Percentiles rank a stretch among this genome's conserved stretches.
Evolutionary conservation across 1,140 invertebrate genomes (phyloP).

Genomic region (Magallana ariakensis): DNA sequence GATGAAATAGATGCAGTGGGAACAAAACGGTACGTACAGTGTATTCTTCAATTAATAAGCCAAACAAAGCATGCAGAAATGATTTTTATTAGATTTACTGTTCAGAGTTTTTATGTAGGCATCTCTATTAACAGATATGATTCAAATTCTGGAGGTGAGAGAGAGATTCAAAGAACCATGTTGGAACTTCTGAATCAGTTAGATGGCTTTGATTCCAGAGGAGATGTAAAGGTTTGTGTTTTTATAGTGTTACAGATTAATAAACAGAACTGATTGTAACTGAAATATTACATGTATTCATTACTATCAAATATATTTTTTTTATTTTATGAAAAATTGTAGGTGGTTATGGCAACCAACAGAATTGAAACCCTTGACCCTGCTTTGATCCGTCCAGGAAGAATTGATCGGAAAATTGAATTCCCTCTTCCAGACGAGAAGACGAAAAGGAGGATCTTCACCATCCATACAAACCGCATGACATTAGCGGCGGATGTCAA

Average conservation of each 20-base stretch:
- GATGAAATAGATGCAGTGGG: constrained; percentile 99
- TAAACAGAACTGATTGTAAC: not conserved
- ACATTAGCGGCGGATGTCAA: constrained; percentile 98
- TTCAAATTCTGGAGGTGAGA: constrained; percentile 99
- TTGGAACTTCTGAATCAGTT: constrained; percentile 99
- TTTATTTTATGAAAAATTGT: constrained; percentile 43
- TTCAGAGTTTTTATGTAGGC: not conserved
- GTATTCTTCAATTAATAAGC: too few relatives aligned
- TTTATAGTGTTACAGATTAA: too few relatives aligned
- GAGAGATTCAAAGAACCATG: constrained; percentile 99
- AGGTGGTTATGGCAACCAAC: constrained; percentile 99
- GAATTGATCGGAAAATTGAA: constrained; percentile 99
- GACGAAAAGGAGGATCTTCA: constrained; percentile 98
- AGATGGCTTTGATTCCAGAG: constrained; percentile 98
- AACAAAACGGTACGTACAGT: constrained; percentile 89
- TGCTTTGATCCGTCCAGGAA: constrained; percentile 97
- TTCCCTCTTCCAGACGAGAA: constrained; percentile 99
- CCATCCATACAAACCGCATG: constrained; percentile 99
- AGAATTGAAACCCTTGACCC: constrained; percentile 99
- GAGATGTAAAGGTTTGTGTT: constrained; percentile 91
- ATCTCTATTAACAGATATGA: constrained; percentile 86
- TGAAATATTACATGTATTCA: not conserved
- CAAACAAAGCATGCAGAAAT: too few relatives aligned
- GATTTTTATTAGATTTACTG: not conserved
- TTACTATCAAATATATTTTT: not conserved